These are phyloP conservation scores for Mormyrus proboscirostris DNA, from an alignment of 2,797 vertebrate genomes.

Conservation along the genomic window DNA sequence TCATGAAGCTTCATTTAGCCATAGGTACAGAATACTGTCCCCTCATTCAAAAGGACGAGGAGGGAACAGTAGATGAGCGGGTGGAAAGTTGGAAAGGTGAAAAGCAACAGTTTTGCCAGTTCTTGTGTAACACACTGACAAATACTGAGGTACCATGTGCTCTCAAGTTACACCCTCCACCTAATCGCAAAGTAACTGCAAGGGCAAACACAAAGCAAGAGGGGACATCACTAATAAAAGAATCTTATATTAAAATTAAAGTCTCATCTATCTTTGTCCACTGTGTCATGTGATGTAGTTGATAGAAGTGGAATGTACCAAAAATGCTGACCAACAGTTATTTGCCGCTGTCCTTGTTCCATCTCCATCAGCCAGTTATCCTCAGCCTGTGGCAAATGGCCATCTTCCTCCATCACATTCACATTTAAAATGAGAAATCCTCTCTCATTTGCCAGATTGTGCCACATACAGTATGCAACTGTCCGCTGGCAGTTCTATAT, in stretches of 20 bases:
- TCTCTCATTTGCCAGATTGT: background rate
- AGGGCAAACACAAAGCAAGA: background rate
- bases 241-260: background rate
- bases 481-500: background rate
- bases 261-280: background rate
- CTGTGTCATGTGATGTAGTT: background rate
- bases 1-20: background rate
- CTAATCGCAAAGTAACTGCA: background rate
- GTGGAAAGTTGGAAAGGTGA: background rate
- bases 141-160: background rate
- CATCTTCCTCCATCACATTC: background rate
- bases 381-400: background rate
- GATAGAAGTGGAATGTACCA: background rate
- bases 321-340: background rate
- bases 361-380: background rate
- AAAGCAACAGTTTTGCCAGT: background rate
- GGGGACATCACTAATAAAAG: background rate
- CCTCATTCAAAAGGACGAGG: background rate
- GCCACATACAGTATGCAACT: background rate
- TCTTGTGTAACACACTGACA: background rate
- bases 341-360: background rate
- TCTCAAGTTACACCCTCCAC: background rate
- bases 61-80: background rate
- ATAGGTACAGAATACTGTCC: background rate
- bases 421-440: background rate